Conservation (phyloP, 2,113 vertebrate species). For the Oncorhynchus keta region DNA sequence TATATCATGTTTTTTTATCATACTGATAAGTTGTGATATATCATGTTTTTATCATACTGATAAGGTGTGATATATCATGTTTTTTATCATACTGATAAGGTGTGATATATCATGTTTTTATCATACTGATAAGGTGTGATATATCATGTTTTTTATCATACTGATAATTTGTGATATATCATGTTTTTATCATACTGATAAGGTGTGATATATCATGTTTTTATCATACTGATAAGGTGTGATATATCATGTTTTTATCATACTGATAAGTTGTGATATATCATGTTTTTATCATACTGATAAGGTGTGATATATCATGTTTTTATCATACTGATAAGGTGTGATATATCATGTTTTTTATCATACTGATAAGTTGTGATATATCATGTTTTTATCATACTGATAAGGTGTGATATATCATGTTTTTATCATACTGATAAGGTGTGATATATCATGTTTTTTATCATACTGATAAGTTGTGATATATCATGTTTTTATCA, state of each 20-base stretch:
- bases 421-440: slow-evolving; percentile 24
- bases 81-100: slow-evolving; percentile 25
- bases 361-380: slow-evolving; percentile 26
- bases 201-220: slow-evolving; percentile 9
- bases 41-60: slow-evolving; percentile 18
- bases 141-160: slow-evolving; percentile 7
- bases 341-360: too few species aligned
- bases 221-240: slow-evolving; percentile 29
- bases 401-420: slow-evolving; percentile 23
- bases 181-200: slow-evolving; percentile 21
- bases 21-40: too few species aligned
- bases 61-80: slow-evolving; percentile 17
- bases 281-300: background rate
- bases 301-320: background rate
- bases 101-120: slow-evolving; percentile 1
- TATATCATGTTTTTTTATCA: background rate
- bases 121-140: too few species aligned
- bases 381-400: slow-evolving; percentile 7
- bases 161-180: slow-evolving; percentile 23
- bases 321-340: too few species aligned
- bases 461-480: too few species aligned
- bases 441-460: slow-evolving; percentile 12
- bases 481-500: slow-evolving; percentile 12
- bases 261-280: slow-evolving; percentile 26
- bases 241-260: background rate